These are phyloP conservation scores for Cantharis rufa DNA, from an alignment of 2,888 invertebrate genomes.

Conservation along the genomic window DNA sequence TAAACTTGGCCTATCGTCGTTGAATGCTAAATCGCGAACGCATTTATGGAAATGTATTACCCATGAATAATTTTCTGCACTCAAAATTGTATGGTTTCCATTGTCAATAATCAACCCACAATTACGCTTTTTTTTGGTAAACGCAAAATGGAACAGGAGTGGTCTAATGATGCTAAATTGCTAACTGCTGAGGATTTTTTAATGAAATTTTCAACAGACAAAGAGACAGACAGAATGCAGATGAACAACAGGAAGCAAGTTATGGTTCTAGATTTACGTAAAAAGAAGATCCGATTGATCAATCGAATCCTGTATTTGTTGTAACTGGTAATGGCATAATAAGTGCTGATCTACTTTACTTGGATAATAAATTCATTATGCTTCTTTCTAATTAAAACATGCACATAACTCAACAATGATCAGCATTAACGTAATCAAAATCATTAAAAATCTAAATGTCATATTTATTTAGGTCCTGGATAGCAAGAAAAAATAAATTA, in stretches of 20 bases:
- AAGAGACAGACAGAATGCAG: neutral
- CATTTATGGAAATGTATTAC: neutral
- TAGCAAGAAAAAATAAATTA: neutral
- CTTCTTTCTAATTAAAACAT: neutral
- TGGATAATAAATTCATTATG: neutral
- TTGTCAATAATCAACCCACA: neutral
- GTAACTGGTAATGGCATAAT: neutral
- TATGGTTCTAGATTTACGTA: neutral
- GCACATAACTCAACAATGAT: neutral
- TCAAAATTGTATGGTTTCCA: neutral
- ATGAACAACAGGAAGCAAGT: neutral
- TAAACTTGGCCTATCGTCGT: neutral
- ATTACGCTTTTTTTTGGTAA: neutral
- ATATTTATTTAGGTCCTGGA: neutral
- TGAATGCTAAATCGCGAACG: neutral
- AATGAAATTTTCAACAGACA: too few relatives aligned
- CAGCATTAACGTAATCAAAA: neutral
- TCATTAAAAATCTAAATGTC: constrained; percentile 1
- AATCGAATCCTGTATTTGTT: neutral
- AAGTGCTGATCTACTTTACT: neutral
- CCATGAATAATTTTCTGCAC: neutral
- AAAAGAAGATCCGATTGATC: neutral
- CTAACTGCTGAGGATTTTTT: neutral
- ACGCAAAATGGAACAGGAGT: neutral
- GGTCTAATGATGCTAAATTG: neutral